A percentile compares a stretch with the other conserved stretches of the same genome.
Evolutionary conservation across 2,888 invertebrate genomes (phyloP).

Genomic region (Teleiodes luculella): DNA sequence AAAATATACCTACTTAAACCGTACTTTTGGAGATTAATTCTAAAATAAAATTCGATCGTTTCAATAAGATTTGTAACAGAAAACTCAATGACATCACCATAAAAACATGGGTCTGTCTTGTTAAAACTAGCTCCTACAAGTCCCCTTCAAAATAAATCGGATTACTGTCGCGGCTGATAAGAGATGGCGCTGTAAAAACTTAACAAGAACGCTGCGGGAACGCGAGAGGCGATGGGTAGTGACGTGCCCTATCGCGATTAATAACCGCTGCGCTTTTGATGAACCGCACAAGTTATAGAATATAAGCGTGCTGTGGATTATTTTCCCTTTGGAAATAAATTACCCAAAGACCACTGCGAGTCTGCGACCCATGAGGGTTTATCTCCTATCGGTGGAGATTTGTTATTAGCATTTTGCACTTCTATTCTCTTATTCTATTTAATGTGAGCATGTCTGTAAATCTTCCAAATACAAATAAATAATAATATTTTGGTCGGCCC

Average conservation of each 20-base stretch:
- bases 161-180: neutral
- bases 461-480: too few relatives aligned
- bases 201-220: conserved; percentile 3
- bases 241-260: conserved; percentile 62
- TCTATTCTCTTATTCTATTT: too few relatives aligned
- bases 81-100: neutral
- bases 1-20: too few relatives aligned
- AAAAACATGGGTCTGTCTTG: neutral
- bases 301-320: neutral
- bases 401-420: too few relatives aligned
- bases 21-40: too few relatives aligned
- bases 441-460: too few relatives aligned
- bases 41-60: neutral
- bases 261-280: conserved; percentile 55
- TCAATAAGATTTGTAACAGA: neutral
- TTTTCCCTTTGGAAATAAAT: too few relatives aligned
- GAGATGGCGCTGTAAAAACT: neutral
- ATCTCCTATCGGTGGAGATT: too few relatives aligned
- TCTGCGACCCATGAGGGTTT: too few relatives aligned
- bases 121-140: neutral
- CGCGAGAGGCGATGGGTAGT: conserved; percentile 40
- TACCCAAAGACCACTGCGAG: too few relatives aligned
- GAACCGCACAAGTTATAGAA: conserved; percentile 18
- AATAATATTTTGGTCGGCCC: too few relatives aligned
- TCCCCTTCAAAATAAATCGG: neutral